These are phyloP conservation scores for Eulithis testata DNA, from an alignment of 2,888 invertebrate species.

Conservation along the genomic window DNA sequence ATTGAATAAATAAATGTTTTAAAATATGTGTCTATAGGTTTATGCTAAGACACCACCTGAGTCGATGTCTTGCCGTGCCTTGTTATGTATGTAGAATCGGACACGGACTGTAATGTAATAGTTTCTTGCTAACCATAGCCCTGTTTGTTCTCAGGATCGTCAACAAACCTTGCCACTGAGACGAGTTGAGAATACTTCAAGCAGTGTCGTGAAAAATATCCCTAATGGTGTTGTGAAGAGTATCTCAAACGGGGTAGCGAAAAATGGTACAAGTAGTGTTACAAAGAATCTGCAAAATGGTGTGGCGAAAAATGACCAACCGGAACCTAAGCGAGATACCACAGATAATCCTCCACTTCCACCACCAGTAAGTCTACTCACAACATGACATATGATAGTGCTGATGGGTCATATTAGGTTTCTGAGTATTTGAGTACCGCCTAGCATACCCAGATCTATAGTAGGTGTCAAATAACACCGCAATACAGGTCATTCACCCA, in stretches of 20 bases:
- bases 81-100: not conserved
- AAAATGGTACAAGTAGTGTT: slow-evolving; percentile 23
- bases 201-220: slow-evolving; percentile 22
- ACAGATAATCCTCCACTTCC: slow-evolving; percentile 84
- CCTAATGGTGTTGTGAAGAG: slow-evolving; percentile 24
- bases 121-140: slow-evolving; percentile 2
- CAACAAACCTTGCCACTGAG: slow-evolving; percentile 67
- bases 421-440: too few relatives aligned
- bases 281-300: slow-evolving; percentile 31
- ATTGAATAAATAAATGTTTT: too few relatives aligned
- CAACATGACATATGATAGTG: too few relatives aligned
- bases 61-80: not conserved
- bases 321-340: slow-evolving; percentile 52
- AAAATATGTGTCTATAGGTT: too few relatives aligned
- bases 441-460: too few relatives aligned
- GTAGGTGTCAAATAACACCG: too few relatives aligned
- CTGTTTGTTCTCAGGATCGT: slow-evolving; percentile 63
- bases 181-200: slow-evolving; percentile 43
- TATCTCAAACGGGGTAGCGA: slow-evolving; percentile 23
- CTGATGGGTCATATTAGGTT: too few relatives aligned
- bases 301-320: slow-evolving; percentile 44
- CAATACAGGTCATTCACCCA: too few relatives aligned
- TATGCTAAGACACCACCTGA: too few relatives aligned
- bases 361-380: slow-evolving; percentile 80
- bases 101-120: not conserved